Base-by-base conservation (phyloP, 2,113 vertebrate species). In the Vulpes ferrilata region DNA sequence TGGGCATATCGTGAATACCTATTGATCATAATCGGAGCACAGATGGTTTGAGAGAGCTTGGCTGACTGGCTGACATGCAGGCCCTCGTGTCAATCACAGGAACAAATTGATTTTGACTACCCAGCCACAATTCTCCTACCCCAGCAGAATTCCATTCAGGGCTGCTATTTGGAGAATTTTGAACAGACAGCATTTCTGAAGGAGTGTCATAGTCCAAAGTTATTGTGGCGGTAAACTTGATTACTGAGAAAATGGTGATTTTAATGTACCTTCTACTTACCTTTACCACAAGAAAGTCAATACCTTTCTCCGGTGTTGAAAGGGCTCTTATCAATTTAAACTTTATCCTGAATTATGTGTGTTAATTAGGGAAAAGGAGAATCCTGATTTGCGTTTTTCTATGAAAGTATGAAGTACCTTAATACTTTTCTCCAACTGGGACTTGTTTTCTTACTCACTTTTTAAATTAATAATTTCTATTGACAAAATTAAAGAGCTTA, bases 1-100 rank as follows among this genome's bases (percentile, higher is more conserved):
- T 59, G 90, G 90, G 55, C 43, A 43, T 97, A 96, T 97, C 59
- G 92, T 35, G 69, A 93, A n/a, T 98, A 98, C 23, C 97, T 97
- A 96, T 98, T 98, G 98, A 98, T 98, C 98, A 98, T 96, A 97
- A 98, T 96, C 96, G 97, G 97, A 97, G 84, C 93, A 92, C 92
- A 98, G 93, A 91, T 84, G 93, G 69, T 60, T 22, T 90, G 95
- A 97, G 74, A 78, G 62, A 97, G 96, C 90, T 60, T 94, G 96
- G 78, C 65, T 98, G 78, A 87, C 89, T 94, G 96, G 78, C 65
- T 98, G 78, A 87, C 89, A 79, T 60, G 53, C 48, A 97, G 94
- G 73, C 90, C 67, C 76, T 67, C 89, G 90, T 98, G 96, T 98
- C 98, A 98, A 51, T 98, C 96, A 96, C 30, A 60, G 93, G 96